Evolutionary conservation across 2,113 vertebrate species (phyloP), one percentile per base, ranked within the genome.

Genomic region (Apistogramma diplotaenia): DNA sequence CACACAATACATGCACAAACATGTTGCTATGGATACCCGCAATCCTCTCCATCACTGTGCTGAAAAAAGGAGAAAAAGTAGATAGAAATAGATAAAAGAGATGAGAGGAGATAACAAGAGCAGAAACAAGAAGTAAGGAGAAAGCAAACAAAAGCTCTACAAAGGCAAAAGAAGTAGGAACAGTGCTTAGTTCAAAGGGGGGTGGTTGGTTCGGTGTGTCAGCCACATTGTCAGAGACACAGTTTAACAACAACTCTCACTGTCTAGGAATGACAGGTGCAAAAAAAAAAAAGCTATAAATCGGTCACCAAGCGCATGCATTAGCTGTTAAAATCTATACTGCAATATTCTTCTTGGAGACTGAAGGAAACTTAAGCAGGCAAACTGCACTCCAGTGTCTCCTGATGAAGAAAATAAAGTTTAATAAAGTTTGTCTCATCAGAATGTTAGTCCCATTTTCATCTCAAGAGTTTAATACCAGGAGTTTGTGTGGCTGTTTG

Each of bases 11-110:
- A 72, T 59, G 12, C 54, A n/a, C 82, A 89, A 86, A 91, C 91
- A 84, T 31, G 95, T 95, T 96, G 92, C 95, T 92, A 96, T 95
- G 95, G 93, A 93, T 94, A 96, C 95, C 78, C 88, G 78, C 84
- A 55, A 88, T 92, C 84, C 89, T 84, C 77, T 85, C 87, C 71
- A 79, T 83, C 83, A 74, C 81, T 74, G 85, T 81, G 83, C 82
- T 71, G 89, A 75, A 86, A 78, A 87, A 82, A 60, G 46, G 46
- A 75, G 37, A 76, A 84, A 82, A 77, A 85, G 80, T 86, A 74
- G 85, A 92, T 89, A 76, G 87, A 87, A 90, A 90, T 86, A 91
- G 92, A 92, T 90, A 82, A 93, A 91, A 87, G 86, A 85, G 80
- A 88, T 79, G 81, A 86, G 81, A 82, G 21, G 67, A 86, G 81